Evolutionary conservation across 2,888 invertebrate genomes (phyloP).

Genomic region (Amitus sp.): DNA sequence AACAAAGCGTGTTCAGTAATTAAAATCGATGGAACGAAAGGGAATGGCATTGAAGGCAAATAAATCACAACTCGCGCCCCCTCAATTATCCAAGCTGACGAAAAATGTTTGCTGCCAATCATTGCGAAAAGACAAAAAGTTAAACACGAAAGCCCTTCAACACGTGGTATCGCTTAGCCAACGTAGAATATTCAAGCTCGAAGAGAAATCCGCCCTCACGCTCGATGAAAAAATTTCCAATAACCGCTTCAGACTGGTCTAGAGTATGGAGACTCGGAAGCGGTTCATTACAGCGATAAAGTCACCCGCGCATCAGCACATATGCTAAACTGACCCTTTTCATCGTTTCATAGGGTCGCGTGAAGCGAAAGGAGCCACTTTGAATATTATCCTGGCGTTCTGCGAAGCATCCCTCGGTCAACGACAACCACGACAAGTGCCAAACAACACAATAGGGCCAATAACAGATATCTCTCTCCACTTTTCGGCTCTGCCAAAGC

Average conservation of each 20-base stretch:
- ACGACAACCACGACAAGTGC: conserved; percentile 14
- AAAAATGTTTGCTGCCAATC: not conserved
- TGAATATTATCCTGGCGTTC: conserved; percentile 24
- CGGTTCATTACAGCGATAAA: conserved; percentile 33
- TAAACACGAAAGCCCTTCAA: conserved; percentile 14
- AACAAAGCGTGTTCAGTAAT: not conserved
- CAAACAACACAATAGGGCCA: conserved; percentile 26
- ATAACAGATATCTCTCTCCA: conserved; percentile 29
- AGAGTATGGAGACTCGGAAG: conserved; percentile 20
- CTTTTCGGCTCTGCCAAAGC: too few relatives aligned
- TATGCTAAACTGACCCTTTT: conserved; percentile 26
- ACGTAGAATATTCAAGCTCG: conserved; percentile 13
- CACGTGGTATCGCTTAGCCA: conserved; percentile 11
- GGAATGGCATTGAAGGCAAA: too few relatives aligned
- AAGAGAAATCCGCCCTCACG: conserved; percentile 23
- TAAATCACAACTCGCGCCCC: not conserved
- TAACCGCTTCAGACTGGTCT: conserved; percentile 38
- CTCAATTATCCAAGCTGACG: not conserved
- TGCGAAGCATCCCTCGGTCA: conserved; percentile 25
- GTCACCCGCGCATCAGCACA: conserved; percentile 33
- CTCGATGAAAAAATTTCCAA: conserved; percentile 30
- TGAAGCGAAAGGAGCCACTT: conserved; percentile 17
- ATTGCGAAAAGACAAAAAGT: not conserved
- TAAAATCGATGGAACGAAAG: not conserved
- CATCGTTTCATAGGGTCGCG: conserved; percentile 12